A percentile compares a stretch with the other conserved stretches of the same genome.
These are phyloP conservation scores for Chiloscyllium plagiosum DNA, from an alignment of 2,113 vertebrate species.

Conservation along the genomic window DNA sequence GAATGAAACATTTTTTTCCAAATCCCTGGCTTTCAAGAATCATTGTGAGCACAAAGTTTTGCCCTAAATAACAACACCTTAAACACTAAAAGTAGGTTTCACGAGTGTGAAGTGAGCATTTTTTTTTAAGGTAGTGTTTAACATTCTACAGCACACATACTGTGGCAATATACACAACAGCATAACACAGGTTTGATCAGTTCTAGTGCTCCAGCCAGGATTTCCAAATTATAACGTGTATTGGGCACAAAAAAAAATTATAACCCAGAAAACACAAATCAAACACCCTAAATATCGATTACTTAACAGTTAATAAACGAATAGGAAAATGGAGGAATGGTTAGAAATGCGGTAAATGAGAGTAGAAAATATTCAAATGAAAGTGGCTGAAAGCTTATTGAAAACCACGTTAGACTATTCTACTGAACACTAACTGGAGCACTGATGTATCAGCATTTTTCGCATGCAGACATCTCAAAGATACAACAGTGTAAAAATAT, in stretches of 20 bases:
- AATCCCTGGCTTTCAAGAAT: not conserved
- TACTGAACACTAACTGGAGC: conserved; percentile 56
- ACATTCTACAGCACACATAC: not conserved
- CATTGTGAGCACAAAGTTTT: conserved; percentile 35
- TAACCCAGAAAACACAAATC: not conserved
- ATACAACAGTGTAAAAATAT: conserved; percentile 58
- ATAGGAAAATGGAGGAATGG: conserved; percentile 11
- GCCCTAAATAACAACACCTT: not conserved
- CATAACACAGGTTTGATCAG: conserved; percentile 21
- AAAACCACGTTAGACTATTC: conserved; percentile 26
- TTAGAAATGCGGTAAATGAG: conserved; percentile 10
- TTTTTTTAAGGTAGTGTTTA: conserved; percentile 12
- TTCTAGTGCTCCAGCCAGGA: conserved; percentile 55
- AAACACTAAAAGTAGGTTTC: conserved; percentile 21
- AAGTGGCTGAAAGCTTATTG: conserved; percentile 25
- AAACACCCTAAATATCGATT: conserved; percentile 26
- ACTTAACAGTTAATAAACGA: conserved; percentile 24
- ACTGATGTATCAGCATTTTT: conserved; percentile 61
- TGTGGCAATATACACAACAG: conserved; percentile 22
- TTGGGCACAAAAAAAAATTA: not conserved
- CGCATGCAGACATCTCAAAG: conserved; percentile 65
- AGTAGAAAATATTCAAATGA: conserved; percentile 29
- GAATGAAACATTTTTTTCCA: not conserved
- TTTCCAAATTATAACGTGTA: conserved; percentile 1
- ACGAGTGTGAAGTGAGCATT: too few species aligned